phyloP scores from a whole-genome alignment of 2,888 invertebrate species.

The Archaeoteleia sp. region DNA sequence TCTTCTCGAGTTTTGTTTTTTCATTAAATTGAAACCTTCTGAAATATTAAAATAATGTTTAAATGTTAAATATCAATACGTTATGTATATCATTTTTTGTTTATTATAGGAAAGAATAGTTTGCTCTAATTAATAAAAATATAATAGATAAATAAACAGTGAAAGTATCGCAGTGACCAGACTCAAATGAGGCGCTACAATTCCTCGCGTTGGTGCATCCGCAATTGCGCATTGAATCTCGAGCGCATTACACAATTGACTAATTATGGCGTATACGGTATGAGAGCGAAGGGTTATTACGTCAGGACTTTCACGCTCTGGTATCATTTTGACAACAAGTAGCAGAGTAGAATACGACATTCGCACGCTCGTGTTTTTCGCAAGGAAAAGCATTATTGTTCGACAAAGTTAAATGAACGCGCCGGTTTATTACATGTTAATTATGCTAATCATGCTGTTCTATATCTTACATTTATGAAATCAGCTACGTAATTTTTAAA shows the following conservation, averaged over 20 bases:
- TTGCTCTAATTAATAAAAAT: neutral
- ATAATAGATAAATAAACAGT: slow-evolving; percentile 5
- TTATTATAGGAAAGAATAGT: neutral
- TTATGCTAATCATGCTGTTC: slow-evolving; percentile 7
- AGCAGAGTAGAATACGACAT: slow-evolving; percentile 27
- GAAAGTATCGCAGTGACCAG: slow-evolving; percentile 1
- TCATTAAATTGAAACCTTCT: too few species aligned
- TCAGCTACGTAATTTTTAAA: too few species aligned
- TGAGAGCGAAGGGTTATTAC: slow-evolving; percentile 38
- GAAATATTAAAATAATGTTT: neutral
- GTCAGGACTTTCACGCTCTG: slow-evolving; percentile 44
- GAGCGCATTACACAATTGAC: slow-evolving; percentile 37
- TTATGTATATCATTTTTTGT: neutral
- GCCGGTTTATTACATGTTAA: slow-evolving; percentile 21
- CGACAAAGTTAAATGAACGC: slow-evolving; percentile 9
- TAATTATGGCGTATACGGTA: slow-evolving; percentile 33
- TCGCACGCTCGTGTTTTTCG: slow-evolving; percentile 44
- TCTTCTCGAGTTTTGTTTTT: too few species aligned
- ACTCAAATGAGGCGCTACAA: slow-evolving; percentile 6
- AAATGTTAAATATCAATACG: too few species aligned
- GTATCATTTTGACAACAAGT: slow-evolving; percentile 38
- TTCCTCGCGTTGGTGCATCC: slow-evolving; percentile 6
- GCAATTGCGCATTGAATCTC: slow-evolving; percentile 19
- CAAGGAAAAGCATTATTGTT: slow-evolving; percentile 29
- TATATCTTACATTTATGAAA: neutral